Base-by-base conservation (phyloP, 2,113 vertebrate genomes). In the Pseudopodoces humilis region DNA sequence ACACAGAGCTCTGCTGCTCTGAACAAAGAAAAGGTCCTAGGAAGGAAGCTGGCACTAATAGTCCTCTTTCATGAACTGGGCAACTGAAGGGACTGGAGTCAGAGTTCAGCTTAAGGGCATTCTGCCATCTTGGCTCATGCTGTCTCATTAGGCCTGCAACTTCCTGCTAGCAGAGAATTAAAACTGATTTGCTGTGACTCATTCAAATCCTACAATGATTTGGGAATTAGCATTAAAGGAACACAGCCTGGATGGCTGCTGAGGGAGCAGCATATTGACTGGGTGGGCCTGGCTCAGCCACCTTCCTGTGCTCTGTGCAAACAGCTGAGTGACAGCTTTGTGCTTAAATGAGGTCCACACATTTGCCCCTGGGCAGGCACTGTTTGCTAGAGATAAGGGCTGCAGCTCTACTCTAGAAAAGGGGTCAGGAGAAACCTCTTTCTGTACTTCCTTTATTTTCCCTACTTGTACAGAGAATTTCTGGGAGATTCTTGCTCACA, bases 131-230 rank as follows among this genome's bases (percentile, higher is more conserved):
- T 95, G 89, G 87, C 75, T 91, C 71, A 87, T 11, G 30, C 63
- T 88, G 43, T 58, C 55, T 92, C 90, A 88, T 50, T 76, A 85
- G 43, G 86, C 87, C 86, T 92, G 77, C 77, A 91, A 69, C 30
- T 82, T 94, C 82, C 82, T 94, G 76, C 87, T 82, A 80, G 59
- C 46, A 90, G 59, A 74, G 84, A 87, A 94, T 89, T 83, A 92
- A 90, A 94, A 87, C 56, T 69, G 58, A 95, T 88, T 84, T 91
- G 92, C 78, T 91, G 58, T 82, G 90, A 90, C 92, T 90, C 56
- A 80, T 91, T 53, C 58, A 90, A 95, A 82, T 70, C 74, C 90
- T 84, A 85, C 67, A 89, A 62, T 84, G 78, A 71, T 82, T 87
- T 6, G 12, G 58, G 87, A 87, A 93, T 90, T 52, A 94, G 65